Evolutionary conservation across 2,113 vertebrate genomes (phyloP).

Genomic region (Thamnophis sirtalis): DNA sequence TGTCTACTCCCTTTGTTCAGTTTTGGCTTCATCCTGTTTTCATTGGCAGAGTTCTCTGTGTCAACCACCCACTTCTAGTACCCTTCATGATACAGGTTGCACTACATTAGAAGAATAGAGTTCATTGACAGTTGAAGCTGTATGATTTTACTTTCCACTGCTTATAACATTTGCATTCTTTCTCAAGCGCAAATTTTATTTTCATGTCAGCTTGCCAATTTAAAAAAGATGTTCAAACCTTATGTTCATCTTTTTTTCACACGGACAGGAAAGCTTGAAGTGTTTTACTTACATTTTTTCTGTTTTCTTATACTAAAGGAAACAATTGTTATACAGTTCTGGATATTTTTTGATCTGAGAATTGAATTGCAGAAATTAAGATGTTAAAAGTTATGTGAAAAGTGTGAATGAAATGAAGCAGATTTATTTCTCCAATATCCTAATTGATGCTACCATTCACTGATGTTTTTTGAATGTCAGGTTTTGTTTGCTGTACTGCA

Average conservation of each 20-base stretch:
- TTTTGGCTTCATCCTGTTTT: neutral
- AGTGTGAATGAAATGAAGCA: neutral
- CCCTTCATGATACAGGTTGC: neutral
- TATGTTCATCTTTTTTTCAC: neutral
- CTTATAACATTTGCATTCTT: neutral
- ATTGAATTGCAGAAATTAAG: neutral
- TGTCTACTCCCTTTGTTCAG: neutral
- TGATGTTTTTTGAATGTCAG: neutral
- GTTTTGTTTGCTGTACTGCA: neutral
- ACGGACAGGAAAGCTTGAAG: neutral
- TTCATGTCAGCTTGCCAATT: neutral
- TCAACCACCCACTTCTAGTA: neutral
- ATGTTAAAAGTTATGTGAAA: neutral
- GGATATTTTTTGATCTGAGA: neutral
- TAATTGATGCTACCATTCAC: neutral
- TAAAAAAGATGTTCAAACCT: neutral
- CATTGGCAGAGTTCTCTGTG: neutral
- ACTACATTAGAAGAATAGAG: neutral
- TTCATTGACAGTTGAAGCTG: neutral
- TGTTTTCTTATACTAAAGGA: neutral
- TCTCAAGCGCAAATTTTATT: neutral
- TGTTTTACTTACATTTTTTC: neutral
- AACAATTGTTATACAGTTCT: neutral
- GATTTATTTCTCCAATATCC: neutral
- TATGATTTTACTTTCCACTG: neutral